Evolutionary conservation across 2,113 vertebrate genomes (phyloP).

Genomic region (Sterrhoptilus dennistouni): DNA sequence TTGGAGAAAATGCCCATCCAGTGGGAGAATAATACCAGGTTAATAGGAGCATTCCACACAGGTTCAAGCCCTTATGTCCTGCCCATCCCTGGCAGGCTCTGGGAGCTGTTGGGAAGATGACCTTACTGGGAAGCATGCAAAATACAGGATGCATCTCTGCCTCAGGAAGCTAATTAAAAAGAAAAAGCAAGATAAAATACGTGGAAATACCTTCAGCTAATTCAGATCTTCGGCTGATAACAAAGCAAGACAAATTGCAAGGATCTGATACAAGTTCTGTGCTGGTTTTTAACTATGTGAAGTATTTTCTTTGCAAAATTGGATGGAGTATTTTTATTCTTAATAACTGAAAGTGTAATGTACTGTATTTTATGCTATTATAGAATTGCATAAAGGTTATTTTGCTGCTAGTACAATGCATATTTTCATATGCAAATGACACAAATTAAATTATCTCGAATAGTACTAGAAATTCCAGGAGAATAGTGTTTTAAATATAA

Average conservation of each 20-base stretch:
- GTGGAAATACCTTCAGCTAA: slow-evolving; percentile 20
- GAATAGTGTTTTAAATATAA: slow-evolving; percentile 74
- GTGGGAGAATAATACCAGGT: background rate
- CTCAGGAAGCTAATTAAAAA: slow-evolving; percentile 17
- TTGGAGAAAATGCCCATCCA: background rate
- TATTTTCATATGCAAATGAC: slow-evolving; percentile 73
- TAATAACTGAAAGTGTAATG: slow-evolving; percentile 40
- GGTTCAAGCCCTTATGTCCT: background rate
- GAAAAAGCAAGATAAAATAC: background rate
- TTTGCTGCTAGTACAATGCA: slow-evolving; percentile 47
- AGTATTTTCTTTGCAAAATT: slow-evolving; percentile 22
- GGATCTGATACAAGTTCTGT: background rate
- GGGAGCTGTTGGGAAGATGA: background rate
- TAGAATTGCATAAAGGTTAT: slow-evolving; percentile 58
- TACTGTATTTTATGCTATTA: slow-evolving; percentile 43
- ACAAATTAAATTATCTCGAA: slow-evolving; percentile 74
- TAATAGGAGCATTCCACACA: background rate
- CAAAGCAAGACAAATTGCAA: slow-evolving; percentile 9
- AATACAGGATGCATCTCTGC: background rate
- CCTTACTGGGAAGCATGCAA: background rate
- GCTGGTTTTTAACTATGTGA: background rate
- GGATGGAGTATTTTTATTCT: slow-evolving; percentile 40
- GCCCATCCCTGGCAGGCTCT: background rate
- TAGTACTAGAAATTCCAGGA: slow-evolving; percentile 63
- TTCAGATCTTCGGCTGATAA: slow-evolving; percentile 40